Conservation (phyloP, 2,113 vertebrate genomes). For the Calyptommatus sinebrachiatus region DNA sequence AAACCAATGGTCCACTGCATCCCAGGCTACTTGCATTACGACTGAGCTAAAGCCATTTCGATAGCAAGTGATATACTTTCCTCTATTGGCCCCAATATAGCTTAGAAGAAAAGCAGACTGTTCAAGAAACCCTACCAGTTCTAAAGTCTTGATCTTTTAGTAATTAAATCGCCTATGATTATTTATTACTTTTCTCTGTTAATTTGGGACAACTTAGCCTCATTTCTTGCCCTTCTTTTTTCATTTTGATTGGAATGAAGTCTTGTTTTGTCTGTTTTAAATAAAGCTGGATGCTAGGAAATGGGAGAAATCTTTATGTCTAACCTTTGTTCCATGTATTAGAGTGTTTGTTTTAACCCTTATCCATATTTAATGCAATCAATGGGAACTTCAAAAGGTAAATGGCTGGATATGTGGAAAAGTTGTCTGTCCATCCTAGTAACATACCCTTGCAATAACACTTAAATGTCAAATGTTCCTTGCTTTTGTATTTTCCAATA, state of each 20-base stretch:
- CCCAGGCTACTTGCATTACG: not conserved
- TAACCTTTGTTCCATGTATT: slow-evolving; percentile 5
- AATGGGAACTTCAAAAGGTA: slow-evolving; percentile 29
- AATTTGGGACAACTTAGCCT: not conserved
- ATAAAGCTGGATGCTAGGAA: slow-evolving; percentile 28
- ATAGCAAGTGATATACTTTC: too few relatives aligned
- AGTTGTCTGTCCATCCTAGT: not conserved
- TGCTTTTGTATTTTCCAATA: slow-evolving; percentile 73
- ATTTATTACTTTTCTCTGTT: not conserved
- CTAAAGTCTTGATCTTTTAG: not conserved
- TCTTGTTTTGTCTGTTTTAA: slow-evolving; percentile 1
- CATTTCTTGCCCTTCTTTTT: not conserved
- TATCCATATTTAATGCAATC: slow-evolving; percentile 35
- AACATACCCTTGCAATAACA: slow-evolving; percentile 54
- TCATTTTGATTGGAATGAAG: slow-evolving; percentile 12
- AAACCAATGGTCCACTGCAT: not conserved
- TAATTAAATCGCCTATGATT: not conserved
- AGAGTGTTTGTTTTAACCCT: slow-evolving; percentile 15
- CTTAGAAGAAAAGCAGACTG: accelerated
- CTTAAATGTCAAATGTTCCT: slow-evolving; percentile 75
- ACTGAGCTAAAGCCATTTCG: not conserved
- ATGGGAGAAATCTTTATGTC: not conserved
- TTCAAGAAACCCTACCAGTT: accelerated
- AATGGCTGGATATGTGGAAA: not conserved
- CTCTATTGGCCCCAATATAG: accelerated